These are phyloP conservation scores for Stigmatopora argus DNA, from an alignment of 2,113 vertebrate genomes.

Conservation along the genomic window DNA sequence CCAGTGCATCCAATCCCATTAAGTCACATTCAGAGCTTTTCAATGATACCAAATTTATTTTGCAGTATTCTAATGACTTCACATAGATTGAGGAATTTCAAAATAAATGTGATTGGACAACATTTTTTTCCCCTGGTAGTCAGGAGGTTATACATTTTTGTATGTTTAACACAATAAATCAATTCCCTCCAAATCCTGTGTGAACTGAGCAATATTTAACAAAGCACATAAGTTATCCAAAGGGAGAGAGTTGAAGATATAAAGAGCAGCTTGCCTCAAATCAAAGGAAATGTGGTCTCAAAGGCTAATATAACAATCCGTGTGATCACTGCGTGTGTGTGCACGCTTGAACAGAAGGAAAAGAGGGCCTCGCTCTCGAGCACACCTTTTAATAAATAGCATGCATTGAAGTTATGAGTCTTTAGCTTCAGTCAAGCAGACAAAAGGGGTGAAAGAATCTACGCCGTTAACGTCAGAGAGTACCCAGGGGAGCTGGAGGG, in stretches of 20 bases:
- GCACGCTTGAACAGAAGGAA: slow-evolving; percentile 20
- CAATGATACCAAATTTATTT: too few species aligned
- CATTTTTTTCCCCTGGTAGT: too few species aligned
- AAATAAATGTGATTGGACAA: too few species aligned
- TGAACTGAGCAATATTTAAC: slow-evolving; percentile 1
- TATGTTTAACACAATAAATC: neutral
- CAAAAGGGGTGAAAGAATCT: slow-evolving; percentile 30
- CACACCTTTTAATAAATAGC: slow-evolving; percentile 30
- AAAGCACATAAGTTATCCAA: neutral
- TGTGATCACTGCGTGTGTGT: slow-evolving; percentile 12
- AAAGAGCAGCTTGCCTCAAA: neutral
- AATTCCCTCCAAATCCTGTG: neutral
- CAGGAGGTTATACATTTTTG: neutral
- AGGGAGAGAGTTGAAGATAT: neutral
- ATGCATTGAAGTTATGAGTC: slow-evolving; percentile 13
- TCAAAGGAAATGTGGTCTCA: slow-evolving; percentile 10
- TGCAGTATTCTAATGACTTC: too few species aligned
- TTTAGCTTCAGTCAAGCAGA: slow-evolving; percentile 39
- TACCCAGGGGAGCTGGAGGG: slow-evolving; percentile 44
- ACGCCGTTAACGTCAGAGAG: slow-evolving; percentile 35
- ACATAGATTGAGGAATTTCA: too few species aligned
- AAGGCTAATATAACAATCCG: slow-evolving; percentile 23
- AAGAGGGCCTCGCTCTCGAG: slow-evolving; percentile 22
- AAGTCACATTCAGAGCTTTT: too few species aligned
- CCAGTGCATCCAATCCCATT: too few species aligned